Evolutionary conservation across 2,797 vertebrate species (phyloP).

Genomic region (Varecia variegata): DNA sequence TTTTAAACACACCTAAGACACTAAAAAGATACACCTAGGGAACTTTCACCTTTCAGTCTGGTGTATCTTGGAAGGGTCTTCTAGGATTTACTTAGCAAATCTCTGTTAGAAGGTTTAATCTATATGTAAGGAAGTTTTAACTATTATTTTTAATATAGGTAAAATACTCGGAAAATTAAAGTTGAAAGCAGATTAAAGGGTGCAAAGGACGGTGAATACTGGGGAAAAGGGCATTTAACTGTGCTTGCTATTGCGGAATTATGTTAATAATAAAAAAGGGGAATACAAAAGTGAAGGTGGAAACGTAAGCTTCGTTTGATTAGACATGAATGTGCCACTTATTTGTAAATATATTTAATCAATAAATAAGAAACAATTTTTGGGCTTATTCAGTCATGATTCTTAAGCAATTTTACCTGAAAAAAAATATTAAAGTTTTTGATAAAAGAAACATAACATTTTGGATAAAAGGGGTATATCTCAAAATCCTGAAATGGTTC

Average conservation of each 20-base stretch:
- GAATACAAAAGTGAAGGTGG: neutral
- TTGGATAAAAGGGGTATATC: neutral
- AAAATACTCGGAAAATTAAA: neutral
- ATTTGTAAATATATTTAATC: neutral
- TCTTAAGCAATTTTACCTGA: neutral
- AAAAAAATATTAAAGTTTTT: neutral
- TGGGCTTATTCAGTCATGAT: neutral
- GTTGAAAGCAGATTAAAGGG: neutral
- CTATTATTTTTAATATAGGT: neutral
- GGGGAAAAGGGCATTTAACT: neutral
- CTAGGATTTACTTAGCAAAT: neutral
- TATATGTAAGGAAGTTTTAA: neutral
- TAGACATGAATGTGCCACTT: neutral
- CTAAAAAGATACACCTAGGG: neutral
- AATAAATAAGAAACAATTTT: neutral
- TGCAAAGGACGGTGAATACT: neutral
- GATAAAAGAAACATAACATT: neutral
- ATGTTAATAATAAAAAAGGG: neutral
- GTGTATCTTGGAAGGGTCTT: neutral
- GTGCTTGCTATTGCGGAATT: neutral
- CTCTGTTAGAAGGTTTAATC: neutral
- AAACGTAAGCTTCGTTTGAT: neutral
- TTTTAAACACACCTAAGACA: neutral
- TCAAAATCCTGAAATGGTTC: conserved; percentile 35
- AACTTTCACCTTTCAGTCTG: neutral